Conservation (phyloP, 2,888 invertebrate species). For the Drosophila helvetica region DNA sequence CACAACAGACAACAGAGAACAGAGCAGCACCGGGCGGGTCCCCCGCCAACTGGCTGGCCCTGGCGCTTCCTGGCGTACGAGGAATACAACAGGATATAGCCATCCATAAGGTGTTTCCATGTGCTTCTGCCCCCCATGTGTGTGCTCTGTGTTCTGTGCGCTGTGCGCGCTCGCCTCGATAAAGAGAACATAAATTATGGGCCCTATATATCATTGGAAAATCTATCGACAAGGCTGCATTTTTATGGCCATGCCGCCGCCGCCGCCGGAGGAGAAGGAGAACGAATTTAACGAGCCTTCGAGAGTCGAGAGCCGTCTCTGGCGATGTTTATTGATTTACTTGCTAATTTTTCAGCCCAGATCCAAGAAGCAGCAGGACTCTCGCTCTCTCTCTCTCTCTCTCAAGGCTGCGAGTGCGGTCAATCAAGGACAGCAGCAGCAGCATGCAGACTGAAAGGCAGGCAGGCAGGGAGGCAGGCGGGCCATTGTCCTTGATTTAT, state of each 20-base stretch:
- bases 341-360: constrained; percentile 63
- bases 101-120: constrained; percentile 54
- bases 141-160: background rate
- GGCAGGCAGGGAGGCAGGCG: constrained; percentile 1
- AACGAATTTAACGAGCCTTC: constrained; percentile 56
- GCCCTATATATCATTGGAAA: constrained; percentile 67
- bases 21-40: constrained; percentile 42
- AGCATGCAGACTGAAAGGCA: constrained; percentile 3
- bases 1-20: background rate
- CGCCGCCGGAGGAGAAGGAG: constrained; percentile 8
- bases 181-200: constrained; percentile 73
- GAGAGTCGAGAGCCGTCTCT: constrained; percentile 39
- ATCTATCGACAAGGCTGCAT: constrained; percentile 55
- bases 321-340: constrained; percentile 72
- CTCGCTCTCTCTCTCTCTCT: constrained; percentile 7
- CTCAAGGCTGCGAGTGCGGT: constrained; percentile 62
- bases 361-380: constrained; percentile 12
- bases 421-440: constrained; percentile 71
- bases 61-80: constrained; percentile 57
- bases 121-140: constrained; percentile 28
- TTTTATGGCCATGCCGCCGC: constrained; percentile 50
- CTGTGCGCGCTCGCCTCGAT: constrained; percentile 53
- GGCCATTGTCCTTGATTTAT: constrained; percentile 76
- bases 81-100: constrained; percentile 45
- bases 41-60: constrained; percentile 6